Conservation (phyloP, 2,888 invertebrate genomes). For the Perdita meconis region DNA sequence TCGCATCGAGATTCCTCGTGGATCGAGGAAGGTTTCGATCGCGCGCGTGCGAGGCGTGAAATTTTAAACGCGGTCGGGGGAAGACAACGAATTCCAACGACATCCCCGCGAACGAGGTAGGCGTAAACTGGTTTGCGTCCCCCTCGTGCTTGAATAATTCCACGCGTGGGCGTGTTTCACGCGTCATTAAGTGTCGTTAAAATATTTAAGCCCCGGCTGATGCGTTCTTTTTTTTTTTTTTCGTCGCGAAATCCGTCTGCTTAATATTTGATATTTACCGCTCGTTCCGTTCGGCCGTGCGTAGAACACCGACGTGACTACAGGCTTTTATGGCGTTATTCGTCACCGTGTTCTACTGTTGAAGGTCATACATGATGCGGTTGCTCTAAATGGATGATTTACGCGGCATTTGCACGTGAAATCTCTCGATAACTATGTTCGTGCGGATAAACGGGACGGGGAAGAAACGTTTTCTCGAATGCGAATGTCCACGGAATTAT, state of each 20-base stretch:
- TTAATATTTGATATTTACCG: slow-evolving; percentile 35
- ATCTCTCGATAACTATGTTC: slow-evolving; percentile 22
- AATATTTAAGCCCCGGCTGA: slow-evolving; percentile 25
- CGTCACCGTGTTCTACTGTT: slow-evolving; percentile 27
- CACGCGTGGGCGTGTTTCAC: not conserved
- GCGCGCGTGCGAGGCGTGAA: slow-evolving; percentile 7
- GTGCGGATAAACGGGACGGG: slow-evolving; percentile 19
- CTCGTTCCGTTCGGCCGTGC: not conserved
- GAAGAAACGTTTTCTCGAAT: not conserved
- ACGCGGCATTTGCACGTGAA: slow-evolving; percentile 18
- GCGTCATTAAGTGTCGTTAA: slow-evolving; percentile 38
- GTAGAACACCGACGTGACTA: slow-evolving; percentile 25
- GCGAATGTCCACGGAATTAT: not conserved
- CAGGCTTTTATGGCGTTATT: slow-evolving; percentile 38
- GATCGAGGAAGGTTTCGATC: not conserved
- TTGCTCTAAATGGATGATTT: slow-evolving; percentile 39
- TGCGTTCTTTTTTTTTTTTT: not conserved
- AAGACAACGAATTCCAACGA: slow-evolving; percentile 35
- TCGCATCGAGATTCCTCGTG: not conserved
- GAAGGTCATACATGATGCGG: slow-evolving; percentile 23
- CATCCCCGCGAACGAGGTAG: not conserved
- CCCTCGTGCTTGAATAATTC: slow-evolving; percentile 22
- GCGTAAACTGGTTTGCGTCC: slow-evolving; percentile 5
- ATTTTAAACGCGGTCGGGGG: slow-evolving; percentile 10
- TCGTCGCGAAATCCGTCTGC: not conserved